phyloP scores from a whole-genome alignment of 2,888 invertebrate genomes.

The Lysandra coridon region DNA sequence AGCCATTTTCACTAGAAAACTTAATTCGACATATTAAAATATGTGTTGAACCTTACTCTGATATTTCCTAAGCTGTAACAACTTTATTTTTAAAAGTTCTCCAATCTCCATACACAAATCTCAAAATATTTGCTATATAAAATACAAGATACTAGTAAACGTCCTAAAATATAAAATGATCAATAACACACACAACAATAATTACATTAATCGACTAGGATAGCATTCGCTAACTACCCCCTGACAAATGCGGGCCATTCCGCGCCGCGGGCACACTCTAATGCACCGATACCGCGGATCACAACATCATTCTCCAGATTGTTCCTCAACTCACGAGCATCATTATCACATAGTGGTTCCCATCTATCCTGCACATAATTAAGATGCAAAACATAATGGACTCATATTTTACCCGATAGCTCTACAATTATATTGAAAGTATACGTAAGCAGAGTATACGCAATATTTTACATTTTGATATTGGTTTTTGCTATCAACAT shows the following conservation, averaged over 20 bases:
- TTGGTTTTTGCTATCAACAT: not conserved
- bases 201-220: conserved; percentile 5
- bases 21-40: too few relatives aligned
- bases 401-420: conserved; percentile 13
- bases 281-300: conserved; percentile 38
- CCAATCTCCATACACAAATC: too few relatives aligned
- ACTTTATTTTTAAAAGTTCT: too few relatives aligned
- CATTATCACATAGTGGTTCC: conserved; percentile 59
- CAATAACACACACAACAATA: not conserved
- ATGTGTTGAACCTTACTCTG: too few relatives aligned
- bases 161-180: not conserved
- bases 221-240: conserved; percentile 33
- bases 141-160: not conserved
- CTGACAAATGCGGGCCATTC: conserved; percentile 53
- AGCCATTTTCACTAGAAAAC: too few relatives aligned
- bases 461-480: not conserved
- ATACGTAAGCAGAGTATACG: not conserved
- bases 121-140: not conserved
- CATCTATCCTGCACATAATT: conserved; percentile 68
- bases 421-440: not conserved
- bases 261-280: conserved; percentile 44
- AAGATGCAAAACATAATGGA: conserved; percentile 51
- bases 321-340: conserved; percentile 61
- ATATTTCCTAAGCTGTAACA: too few relatives aligned
- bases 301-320: conserved; percentile 49